A percentile compares a stretch with the other conserved stretches of the same genome.
phyloP scores from a whole-genome alignment of 2,113 vertebrate genomes.

The Hypanus sabinus region DNA sequence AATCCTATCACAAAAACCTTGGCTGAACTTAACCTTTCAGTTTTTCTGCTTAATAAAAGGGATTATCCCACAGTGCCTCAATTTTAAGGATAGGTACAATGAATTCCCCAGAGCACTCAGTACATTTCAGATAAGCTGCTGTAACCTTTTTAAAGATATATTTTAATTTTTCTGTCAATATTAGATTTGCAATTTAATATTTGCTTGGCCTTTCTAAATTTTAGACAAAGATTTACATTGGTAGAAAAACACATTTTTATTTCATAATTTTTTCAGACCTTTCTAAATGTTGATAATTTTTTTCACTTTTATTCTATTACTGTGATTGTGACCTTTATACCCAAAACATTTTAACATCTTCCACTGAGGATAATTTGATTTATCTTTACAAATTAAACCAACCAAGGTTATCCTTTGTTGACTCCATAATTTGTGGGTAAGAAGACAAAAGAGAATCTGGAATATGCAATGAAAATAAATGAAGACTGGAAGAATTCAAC shows the following conservation, averaged over 20 bases:
- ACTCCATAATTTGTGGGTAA: background rate
- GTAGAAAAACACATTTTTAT: background rate
- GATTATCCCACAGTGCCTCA: conserved; percentile 4
- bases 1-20: background rate
- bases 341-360: background rate
- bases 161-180: conserved; percentile 22
- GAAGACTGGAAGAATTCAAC: no score
- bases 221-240: background rate
- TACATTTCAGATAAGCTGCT: conserved; percentile 4
- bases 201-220: conserved; percentile 24
- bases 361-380: background rate
- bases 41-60: conserved; percentile 23
- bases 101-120: conserved; percentile 2
- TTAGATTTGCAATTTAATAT: conserved; percentile 27
- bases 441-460: no score
- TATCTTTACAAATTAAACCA: background rate
- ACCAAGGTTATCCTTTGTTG: background rate
- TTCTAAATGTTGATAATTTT: background rate
- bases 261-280: background rate
- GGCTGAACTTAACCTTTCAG: background rate
- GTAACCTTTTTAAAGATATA: background rate
- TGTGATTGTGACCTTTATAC: background rate
- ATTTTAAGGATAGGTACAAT: background rate
- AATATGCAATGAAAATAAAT: no score
- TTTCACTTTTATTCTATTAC: background rate